phyloP scores from a whole-genome alignment of 1,140 invertebrate species.

The Chymomyza costata region DNA sequence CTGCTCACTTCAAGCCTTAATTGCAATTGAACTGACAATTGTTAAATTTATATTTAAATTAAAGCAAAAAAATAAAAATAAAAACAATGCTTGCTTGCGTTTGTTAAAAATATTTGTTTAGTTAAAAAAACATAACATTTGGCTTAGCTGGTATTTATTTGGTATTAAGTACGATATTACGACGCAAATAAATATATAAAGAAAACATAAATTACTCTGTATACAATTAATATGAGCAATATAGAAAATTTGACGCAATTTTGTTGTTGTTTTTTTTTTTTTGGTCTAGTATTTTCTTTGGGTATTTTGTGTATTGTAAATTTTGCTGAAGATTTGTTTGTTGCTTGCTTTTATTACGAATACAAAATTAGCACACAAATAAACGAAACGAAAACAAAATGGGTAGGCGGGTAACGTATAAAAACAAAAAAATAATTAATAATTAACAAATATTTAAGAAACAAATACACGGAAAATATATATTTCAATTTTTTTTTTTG shows the following conservation, averaged over 20 bases:
- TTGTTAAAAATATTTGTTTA: no score
- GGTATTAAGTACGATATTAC: no score
- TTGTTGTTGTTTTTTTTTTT: conserved; percentile 6
- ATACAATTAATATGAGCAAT: background rate
- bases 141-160: no score
- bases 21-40: no score
- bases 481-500: conserved; percentile 17
- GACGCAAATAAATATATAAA: conserved; percentile 3
- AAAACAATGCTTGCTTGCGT: no score
- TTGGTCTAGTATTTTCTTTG: conserved; percentile 13
- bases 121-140: no score
- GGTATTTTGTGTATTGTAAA: conserved; percentile 11
- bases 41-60: conserved; percentile 1
- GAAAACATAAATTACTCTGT: conserved; percentile 3
- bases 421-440: no score
- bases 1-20: no score
- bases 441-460: conserved; percentile 22
- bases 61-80: background rate
- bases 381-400: conserved; percentile 18
- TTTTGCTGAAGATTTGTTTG: conserved; percentile 11
- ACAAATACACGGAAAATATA: conserved; percentile 49
- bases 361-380: conserved; percentile 74
- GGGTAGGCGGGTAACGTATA: background rate
- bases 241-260: conserved; percentile 12
- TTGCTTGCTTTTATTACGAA: conserved; percentile 47